Conservation (phyloP, 1,140 invertebrate species). For the Phymorhynchus buccinoides region DNA sequence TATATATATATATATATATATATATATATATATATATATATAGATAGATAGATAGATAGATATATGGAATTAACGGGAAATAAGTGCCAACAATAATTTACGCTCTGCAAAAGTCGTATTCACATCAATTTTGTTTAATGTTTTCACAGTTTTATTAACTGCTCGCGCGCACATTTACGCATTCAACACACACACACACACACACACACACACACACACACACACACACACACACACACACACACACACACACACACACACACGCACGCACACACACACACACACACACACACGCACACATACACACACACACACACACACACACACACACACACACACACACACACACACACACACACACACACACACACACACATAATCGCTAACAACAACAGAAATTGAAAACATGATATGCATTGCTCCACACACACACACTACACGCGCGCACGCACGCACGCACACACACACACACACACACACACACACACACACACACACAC, state of each 20-base stretch:
- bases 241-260: not conserved
- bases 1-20: too few relatives aligned
- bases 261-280: not conserved
- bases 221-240: not conserved
- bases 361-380: not conserved
- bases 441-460: not conserved
- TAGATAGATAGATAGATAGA: too few relatives aligned
- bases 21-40: too few relatives aligned
- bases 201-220: not conserved
- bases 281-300: not conserved
- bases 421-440: not conserved
- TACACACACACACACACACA: not conserved
- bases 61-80: too few relatives aligned
- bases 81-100: too few relatives aligned
- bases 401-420: not conserved
- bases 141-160: too few relatives aligned
- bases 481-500: not conserved
- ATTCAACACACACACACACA: too few relatives aligned
- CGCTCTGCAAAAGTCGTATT: too few relatives aligned
- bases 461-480: slow-evolving; percentile 10
- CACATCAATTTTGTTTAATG: too few relatives aligned
- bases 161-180: too few relatives aligned
- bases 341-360: not conserved
- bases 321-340: slow-evolving; percentile 2
- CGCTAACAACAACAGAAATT: not conserved